Base-by-base conservation (phyloP, 1,140 invertebrate species). In the Chlorops oryzae region DNA sequence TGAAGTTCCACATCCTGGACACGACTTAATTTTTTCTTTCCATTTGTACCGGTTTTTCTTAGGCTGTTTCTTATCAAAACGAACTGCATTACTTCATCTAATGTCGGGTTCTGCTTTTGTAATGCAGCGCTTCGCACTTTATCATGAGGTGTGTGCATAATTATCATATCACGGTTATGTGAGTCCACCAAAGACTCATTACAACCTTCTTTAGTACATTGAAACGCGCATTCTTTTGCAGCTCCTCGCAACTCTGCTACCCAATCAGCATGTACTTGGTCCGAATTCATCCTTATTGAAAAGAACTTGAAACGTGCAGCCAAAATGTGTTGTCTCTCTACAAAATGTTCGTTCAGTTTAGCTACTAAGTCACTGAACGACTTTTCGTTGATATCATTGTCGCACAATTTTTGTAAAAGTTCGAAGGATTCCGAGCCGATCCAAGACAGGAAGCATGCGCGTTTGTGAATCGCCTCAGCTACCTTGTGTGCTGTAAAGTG, bases 81-180 rank as follows among this genome's bases (percentile, higher is more conserved):
- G 7, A 32, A 9, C 28, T 32, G 7, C 28, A 32, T n/a, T 9
- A 32, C 28, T 7, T 32, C 21, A 41, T 41, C 39, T 22, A 41
- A 41, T 17, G 15, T 41, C 13, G 39, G 39, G 13, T 41, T 41
- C n/a, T 15, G 21, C 5, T 41, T 17, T 6, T 41, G 39, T 10
- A 41, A 20, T 20, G 39, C 39, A 17, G 39, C 39, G 13, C 15
- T 20, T 20, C 39, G 39, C 15, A 41, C 39, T 41, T 17, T 17
- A 13, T 41, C 39, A 22, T 41, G 39, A 5, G 15, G 39, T 41
- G 39, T 41, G n/a, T 32, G 28, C 28, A 32, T 9, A 32, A 41
- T 22, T 20, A 41, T 41, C 21, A 41, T 41, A 41, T 41, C 39
- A 6, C 39, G 17, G 17, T 20, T 41, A 12, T 20, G n/a, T 20